Base-by-base conservation (phyloP, 2,888 invertebrate genomes). In the Thyatira batis region DNA sequence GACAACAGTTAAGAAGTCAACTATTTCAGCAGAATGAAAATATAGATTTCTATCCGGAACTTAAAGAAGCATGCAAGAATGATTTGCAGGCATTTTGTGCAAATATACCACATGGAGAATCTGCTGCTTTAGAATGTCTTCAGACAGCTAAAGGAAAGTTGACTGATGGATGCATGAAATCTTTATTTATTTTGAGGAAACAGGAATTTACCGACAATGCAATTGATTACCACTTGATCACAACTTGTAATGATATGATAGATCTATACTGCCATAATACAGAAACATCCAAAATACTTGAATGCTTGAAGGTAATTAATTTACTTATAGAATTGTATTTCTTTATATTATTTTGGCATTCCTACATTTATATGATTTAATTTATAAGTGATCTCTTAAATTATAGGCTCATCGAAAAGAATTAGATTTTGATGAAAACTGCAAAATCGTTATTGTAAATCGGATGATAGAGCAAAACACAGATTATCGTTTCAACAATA, bases 1-100 rank as follows among this genome's bases (percentile, higher is more conserved):
- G 98, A 28, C 97, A 97, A 75, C 98, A 99, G 82, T 91, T 99
- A 17, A 94, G 96, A 76, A 96, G 97, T 50, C 98, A 99, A 79
- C 92, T 99, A 23, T 96, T 98, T 72, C 98, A 98, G 78, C 96
- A 98, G 84, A 94, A 97, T 63, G 98, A 99, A 88, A 97, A 94
- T 76, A 96, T 97, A 62, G 94, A 95, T 60, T 94, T 97, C 58
- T 97, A 98, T 88, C 97, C 97, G 0, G 94, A 95, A 68, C 87
- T 99, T 52, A 97, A 96, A 76, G 94, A 94, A 61, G 95, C 96
- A 4, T 99, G 99, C 82, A 93, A 94, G 53, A 82, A 85, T 28
- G 99, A 99, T 80, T 95, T 99, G 21, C 92, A 93, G 60, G 91
- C 93, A 45, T 94, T 94, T 56, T 99, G 98, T 80, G 82, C 89